Percentiles rank a stretch among this genome's conserved stretches.
These are phyloP conservation scores for Drosophila rubida DNA, from an alignment of 2,888 invertebrate genomes.

Conservation along the genomic window DNA sequence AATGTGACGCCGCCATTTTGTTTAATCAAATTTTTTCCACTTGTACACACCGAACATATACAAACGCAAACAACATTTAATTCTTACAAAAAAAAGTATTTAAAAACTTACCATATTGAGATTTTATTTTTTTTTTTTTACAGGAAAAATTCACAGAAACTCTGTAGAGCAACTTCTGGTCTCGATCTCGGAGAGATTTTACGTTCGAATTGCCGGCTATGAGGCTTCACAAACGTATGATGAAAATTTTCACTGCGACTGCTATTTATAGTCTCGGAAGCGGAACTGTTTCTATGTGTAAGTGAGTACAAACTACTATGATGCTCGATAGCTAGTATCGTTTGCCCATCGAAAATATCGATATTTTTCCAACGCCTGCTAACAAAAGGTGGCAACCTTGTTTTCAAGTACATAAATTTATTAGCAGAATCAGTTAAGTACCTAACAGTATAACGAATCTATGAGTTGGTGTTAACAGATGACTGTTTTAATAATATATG, in stretches of 20 bases:
- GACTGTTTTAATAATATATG: too few relatives aligned
- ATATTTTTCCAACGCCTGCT: not conserved
- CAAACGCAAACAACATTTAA: too few relatives aligned
- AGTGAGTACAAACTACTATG: slow-evolving; percentile 19
- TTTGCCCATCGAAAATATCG: not conserved
- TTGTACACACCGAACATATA: not conserved
- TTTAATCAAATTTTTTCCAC: not conserved
- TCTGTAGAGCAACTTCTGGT: slow-evolving; percentile 50
- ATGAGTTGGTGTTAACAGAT: too few relatives aligned
- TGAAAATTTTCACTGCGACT: slow-evolving; percentile 85
- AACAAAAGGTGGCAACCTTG: not conserved
- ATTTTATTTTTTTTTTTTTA: slow-evolving; percentile 63
- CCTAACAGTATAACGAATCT: too few relatives aligned
- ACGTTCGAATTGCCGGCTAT: slow-evolving; percentile 88
- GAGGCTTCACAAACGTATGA: slow-evolving; percentile 89
- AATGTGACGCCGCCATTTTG: slow-evolving; percentile 55
- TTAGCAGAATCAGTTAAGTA: not conserved
- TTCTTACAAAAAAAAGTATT: not conserved
- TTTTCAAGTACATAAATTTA: not conserved
- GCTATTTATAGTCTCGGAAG: slow-evolving; percentile 86
- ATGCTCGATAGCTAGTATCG: not conserved
- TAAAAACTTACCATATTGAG: slow-evolving; percentile 83
- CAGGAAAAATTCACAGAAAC: slow-evolving; percentile 74
- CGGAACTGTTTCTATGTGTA: slow-evolving; percentile 21
- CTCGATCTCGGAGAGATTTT: slow-evolving; percentile 55